Conservation (phyloP, 1,140 invertebrate species). For the Cataglyphis hispanica region DNA sequence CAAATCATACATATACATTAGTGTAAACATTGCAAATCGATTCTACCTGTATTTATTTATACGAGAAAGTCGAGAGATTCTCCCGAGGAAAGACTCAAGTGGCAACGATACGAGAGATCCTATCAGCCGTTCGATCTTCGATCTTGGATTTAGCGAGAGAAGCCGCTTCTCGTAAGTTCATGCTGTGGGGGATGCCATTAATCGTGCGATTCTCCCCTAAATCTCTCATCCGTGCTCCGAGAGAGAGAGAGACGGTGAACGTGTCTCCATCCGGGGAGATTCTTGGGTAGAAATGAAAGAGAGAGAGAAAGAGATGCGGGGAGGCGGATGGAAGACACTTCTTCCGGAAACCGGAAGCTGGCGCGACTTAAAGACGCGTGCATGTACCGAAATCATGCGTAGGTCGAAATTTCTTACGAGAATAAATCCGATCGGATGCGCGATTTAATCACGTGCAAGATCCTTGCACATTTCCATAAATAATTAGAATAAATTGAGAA, state of each 20-base stretch:
- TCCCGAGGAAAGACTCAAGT: slow-evolving; percentile 29
- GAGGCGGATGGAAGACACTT: slow-evolving; percentile 57
- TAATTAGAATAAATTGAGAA: neutral
- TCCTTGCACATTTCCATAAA: neutral
- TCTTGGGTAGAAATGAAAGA: slow-evolving; percentile 70
- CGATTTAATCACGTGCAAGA: neutral
- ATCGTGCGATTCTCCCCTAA: slow-evolving; percentile 80
- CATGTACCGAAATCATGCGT: slow-evolving; percentile 29
- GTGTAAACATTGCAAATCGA: neutral
- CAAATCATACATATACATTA: no score
- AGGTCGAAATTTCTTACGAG: neutral
- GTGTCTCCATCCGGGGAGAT: slow-evolving; percentile 71
- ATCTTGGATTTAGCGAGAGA: slow-evolving; percentile 61
- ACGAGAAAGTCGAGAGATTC: neutral
- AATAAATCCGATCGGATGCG: neutral
- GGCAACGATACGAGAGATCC: slow-evolving; percentile 46
- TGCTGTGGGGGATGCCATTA: slow-evolving; percentile 77
- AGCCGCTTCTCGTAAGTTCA: slow-evolving; percentile 69
- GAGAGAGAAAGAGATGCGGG: slow-evolving; percentile 50
- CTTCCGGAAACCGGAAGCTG: slow-evolving; percentile 81
- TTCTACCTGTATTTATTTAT: neutral
- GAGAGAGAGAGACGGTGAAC: slow-evolving; percentile 68
- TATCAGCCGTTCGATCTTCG: slow-evolving; percentile 68
- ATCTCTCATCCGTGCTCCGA: slow-evolving; percentile 73
- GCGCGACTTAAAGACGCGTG: slow-evolving; percentile 80